phyloP scores from a whole-genome alignment of 2,888 invertebrate genomes.

The Neoaliturus tenellus region DNA sequence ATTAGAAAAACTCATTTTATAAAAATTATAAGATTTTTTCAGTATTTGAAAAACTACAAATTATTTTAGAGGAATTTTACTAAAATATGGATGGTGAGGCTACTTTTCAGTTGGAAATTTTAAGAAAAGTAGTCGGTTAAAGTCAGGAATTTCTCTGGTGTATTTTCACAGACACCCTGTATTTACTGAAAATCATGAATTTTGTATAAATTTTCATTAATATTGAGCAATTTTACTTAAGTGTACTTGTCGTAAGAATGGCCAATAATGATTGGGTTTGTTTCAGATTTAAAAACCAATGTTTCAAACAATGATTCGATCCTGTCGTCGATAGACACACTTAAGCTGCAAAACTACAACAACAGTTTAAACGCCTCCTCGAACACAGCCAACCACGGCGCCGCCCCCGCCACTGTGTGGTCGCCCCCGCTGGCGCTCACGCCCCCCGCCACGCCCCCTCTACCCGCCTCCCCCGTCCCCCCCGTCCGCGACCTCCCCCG shows the following conservation, averaged over 20 bases:
- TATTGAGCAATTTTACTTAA: no score
- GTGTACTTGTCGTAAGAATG: no score
- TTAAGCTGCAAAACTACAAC: constrained; percentile 58
- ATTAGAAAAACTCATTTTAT: no score
- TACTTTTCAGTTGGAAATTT: no score
- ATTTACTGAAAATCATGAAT: not conserved
- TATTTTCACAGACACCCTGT: not conserved
- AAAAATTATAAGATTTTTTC: no score
- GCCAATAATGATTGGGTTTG: no score
- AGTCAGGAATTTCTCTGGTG: not conserved
- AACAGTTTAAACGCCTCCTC: constrained; percentile 28
- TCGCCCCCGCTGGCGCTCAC: constrained; percentile 64
- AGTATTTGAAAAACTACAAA: no score
- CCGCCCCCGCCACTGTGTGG: not conserved
- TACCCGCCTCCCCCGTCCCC: constrained; percentile 59
- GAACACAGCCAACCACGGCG: constrained; percentile 33
- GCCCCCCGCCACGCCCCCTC: constrained; percentile 67
- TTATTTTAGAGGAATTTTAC: no score
- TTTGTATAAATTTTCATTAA: no score
- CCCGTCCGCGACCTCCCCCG: constrained; percentile 77
- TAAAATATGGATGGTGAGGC: no score
- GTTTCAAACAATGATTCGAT: constrained; percentile 58
- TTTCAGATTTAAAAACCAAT: constrained; percentile 16
- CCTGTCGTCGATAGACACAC: constrained; percentile 60
- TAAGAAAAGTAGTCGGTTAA: not conserved